phyloP scores from a whole-genome alignment of 2,888 invertebrate genomes.

The Rhimphoctona megacephalus region DNA sequence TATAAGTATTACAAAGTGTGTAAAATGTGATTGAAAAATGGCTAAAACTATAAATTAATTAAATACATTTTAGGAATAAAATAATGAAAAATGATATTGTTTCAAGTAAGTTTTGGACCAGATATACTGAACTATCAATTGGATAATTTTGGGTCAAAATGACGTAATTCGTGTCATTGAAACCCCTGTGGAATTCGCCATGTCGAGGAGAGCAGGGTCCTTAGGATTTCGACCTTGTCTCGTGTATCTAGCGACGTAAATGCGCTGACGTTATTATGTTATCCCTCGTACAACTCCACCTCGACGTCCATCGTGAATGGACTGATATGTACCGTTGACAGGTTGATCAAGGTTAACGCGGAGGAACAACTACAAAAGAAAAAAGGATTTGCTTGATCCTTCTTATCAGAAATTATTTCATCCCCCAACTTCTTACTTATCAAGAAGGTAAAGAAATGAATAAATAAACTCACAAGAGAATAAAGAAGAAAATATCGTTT shows the following conservation, averaged over 20 bases:
- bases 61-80: background rate
- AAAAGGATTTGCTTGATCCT: background rate
- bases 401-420: background rate
- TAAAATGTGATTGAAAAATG: too few species aligned
- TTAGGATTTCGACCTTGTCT: conserved; percentile 11
- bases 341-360: conserved; percentile 27
- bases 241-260: conserved; percentile 29
- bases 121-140: background rate
- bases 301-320: background rate
- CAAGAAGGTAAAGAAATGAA: background rate
- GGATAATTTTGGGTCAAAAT: background rate
- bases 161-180: background rate
- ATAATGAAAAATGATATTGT: background rate
- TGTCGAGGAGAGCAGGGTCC: background rate
- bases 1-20: too few species aligned
- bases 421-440: background rate
- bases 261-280: conserved; percentile 16
- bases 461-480: background rate
- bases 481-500: background rate
- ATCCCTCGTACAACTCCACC: background rate
- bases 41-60: background rate
- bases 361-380: conserved; percentile 28
- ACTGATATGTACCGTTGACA: conserved; percentile 8
- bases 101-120: too few species aligned
- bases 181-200: conserved; percentile 15